phyloP scores from a whole-genome alignment of 2,797 vertebrate genomes.

The Epinephelus coioides region DNA sequence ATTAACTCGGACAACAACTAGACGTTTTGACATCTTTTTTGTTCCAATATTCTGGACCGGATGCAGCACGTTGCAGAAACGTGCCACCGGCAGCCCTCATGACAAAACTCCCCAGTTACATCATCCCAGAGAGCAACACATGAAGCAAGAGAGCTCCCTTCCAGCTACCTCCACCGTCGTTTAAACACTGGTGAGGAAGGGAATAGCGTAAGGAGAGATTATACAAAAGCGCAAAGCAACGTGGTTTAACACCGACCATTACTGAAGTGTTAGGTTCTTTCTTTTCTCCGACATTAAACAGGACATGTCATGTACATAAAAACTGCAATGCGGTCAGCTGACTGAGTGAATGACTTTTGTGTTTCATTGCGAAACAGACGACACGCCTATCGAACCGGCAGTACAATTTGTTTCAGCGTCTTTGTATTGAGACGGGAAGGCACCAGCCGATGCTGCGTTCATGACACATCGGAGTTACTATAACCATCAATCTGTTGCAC shows the following conservation, averaged over 20 bases:
- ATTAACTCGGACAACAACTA: not conserved
- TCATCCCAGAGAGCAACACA: conserved; percentile 38
- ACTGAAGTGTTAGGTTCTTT: accelerated
- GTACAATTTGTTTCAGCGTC: not conserved
- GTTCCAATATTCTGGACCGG: not conserved
- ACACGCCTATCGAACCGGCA: accelerated
- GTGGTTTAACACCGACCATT: not conserved
- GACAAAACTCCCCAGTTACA: not conserved
- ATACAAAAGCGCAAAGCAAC: not conserved
- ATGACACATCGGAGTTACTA: not conserved
- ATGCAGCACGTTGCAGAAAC: conserved; percentile 46
- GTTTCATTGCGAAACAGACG: not conserved
- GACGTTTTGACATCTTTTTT: not conserved
- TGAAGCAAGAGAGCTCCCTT: not conserved
- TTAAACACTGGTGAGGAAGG: not conserved
- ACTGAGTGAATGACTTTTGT: not conserved
- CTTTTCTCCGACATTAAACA: not conserved
- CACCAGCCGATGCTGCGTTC: conserved; percentile 33
- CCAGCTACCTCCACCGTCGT: not conserved
- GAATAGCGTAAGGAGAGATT: accelerated
- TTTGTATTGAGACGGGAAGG: not conserved
- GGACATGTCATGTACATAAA: not conserved
- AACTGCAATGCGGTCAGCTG: not conserved
- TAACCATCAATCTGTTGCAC: accelerated
- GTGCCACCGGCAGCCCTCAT: not conserved